Evolutionary conservation across 2,113 vertebrate species (phyloP), one percentile per base, ranked within the genome.

Genomic region (Tragelaphus buxtoni): DNA sequence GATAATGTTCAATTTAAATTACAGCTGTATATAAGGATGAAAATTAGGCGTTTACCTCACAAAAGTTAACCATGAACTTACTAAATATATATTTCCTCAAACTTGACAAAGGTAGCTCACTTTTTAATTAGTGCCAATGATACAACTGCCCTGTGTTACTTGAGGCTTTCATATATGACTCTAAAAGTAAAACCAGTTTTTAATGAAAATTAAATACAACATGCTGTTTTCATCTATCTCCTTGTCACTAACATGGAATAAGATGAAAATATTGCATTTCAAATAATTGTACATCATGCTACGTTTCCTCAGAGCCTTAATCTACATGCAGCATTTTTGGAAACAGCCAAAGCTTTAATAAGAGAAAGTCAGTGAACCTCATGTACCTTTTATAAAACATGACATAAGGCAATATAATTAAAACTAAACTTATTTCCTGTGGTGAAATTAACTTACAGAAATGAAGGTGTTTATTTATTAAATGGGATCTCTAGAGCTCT

Each of bases 391-490:
- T 98, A 99, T 99, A 98, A 99, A 99, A 99, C 98, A 98, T 98
- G 98, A 98, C 99, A 98, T 98, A 97, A 98, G 93, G 98, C 98
- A 98, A 98, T 98, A 98, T 98, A 99, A 99, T 99, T 99, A 99
- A 99, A 99, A 98, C 98, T 98, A 99, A 99, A 98, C 98, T 98
- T 99, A 98, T 99, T 99, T 99, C 98, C 98, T 99, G 97, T 96
- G 96, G 98, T 98, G 97, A 99, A 99, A 99, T 99, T 99, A 99
- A 99, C 98, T 99, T 99, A 99, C 92, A 98, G 98, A 99, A 99
- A 99, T 98, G 98, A 99, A 99, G 98, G 99, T 99, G 98, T 99
- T 99, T 99, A 99, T 99, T 99, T 99, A 99, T 99, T 99, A 99
- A 99, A 98, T 98, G 98, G 98, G 97, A 98, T 98, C 98, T 98